Conservation (phyloP, 2,888 invertebrate genomes). For the Stramonita haemastoma region DNA sequence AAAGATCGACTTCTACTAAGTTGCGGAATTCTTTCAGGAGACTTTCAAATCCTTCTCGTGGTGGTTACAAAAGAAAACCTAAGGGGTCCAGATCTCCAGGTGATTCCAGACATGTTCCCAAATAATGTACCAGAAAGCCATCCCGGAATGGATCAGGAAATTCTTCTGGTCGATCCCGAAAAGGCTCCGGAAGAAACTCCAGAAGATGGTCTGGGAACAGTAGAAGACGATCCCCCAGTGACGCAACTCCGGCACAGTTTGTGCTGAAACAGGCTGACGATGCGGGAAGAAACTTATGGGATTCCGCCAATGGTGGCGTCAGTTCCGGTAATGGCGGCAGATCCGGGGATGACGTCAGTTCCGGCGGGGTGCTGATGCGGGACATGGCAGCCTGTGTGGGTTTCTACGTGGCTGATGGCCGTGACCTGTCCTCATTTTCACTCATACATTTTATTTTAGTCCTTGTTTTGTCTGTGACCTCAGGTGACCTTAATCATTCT, state of each 20-base stretch:
- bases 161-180: not conserved
- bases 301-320: not conserved
- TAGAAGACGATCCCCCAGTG: not conserved
- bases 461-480: too few relatives aligned
- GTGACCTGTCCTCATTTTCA: slow-evolving; percentile 44
- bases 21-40: not conserved
- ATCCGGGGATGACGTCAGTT: not conserved
- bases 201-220: not conserved
- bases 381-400: slow-evolving; percentile 48
- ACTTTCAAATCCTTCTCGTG: not conserved
- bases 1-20: not conserved
- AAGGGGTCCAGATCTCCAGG: not conserved
- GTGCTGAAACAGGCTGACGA: not conserved
- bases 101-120: not conserved
- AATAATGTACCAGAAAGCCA: not conserved
- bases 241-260: not conserved
- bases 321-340: not conserved
- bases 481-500: too few relatives aligned
- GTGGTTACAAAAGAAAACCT: not conserved
- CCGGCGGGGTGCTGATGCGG: not conserved
- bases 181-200: not conserved
- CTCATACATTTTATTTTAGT: too few relatives aligned
- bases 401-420: slow-evolving; percentile 51
- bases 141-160: not conserved
- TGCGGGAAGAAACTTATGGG: not conserved